Base-by-base conservation (phyloP, 2,113 vertebrate genomes). In the Phoenicopterus ruber region DNA sequence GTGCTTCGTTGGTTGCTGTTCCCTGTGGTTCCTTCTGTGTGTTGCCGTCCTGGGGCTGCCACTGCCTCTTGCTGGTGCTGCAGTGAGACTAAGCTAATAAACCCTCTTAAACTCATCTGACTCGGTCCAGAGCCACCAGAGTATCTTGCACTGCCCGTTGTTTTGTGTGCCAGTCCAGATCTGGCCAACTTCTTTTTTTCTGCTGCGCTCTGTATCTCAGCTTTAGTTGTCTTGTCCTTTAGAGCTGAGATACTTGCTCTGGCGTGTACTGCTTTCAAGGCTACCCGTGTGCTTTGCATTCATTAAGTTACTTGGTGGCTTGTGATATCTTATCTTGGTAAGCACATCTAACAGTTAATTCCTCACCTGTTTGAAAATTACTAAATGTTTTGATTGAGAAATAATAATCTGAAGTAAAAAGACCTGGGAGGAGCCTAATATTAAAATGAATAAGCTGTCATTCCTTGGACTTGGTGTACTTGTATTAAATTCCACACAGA, bases 31-130 rank as follows among this genome's bases (percentile, higher is more conserved):
- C 25, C 55, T 87, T 42, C 25, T 4, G 5, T 7, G 21, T 69
- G 9, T 17, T 73, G 36, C 20, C 62, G 21, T 80, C 9, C 44
- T 61, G n/a, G 9, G 20, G 44, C 38, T 54, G 24, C 71, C 38
- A 50, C 28, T 0, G 1, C 58, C 34, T 79, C 31, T 36, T 13
- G 4, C 31, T 54, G 58, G n/a, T 46, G n/a, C 52, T 0, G 4
- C 17, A 38, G 46, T 16, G 28, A 57, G 28, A 69, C 32, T 32
- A 46, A 69, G 42, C 36, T 69, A 8, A 69, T 32, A 79, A 74
- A 57, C 13, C 32, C 49, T 80, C 28, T 61, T 40, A 40, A 40
- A 20, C 55, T 69, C 21, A 13, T 20, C 59, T 63, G 61, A 9
- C 36, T 80, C 52, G 21, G 8, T 57, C 59, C 32, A 38, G 58